Percentiles rank a stretch among this genome's conserved stretches.
Conservation (phyloP, 2,888 invertebrate species). For the Conistra vaccinii region DNA sequence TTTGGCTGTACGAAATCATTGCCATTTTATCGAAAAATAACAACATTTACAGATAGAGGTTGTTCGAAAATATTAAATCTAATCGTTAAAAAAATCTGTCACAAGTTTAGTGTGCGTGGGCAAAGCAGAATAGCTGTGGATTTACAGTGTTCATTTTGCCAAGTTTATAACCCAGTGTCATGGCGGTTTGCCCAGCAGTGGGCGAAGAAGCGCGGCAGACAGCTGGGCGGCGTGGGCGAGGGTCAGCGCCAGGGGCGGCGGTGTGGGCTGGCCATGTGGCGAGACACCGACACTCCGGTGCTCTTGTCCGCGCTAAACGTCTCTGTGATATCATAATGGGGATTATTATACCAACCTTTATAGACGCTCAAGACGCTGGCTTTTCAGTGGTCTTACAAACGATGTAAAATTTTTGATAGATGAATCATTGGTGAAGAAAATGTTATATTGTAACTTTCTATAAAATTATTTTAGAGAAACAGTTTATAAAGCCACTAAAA, state of each 20-base stretch:
- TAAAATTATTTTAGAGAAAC: not conserved
- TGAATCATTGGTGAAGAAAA: not conserved
- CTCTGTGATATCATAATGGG: slow-evolving; percentile 74
- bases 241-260: slow-evolving; percentile 88
- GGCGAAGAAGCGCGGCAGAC: slow-evolving; percentile 74
- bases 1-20: slow-evolving; percentile 11
- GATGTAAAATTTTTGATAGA: not conserved
- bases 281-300: slow-evolving; percentile 60
- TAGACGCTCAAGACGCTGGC: not conserved
- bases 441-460: not conserved
- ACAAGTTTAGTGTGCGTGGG: not conserved
- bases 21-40: slow-evolving; percentile 16
- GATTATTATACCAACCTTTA: not conserved
- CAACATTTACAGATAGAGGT: not conserved
- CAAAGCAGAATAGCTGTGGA: slow-evolving; percentile 30
- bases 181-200: slow-evolving; percentile 73
- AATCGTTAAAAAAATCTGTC: not conserved
- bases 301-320: slow-evolving; percentile 79
- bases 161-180: slow-evolving; percentile 52
- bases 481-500: slow-evolving; percentile 17
- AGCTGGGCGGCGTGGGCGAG: slow-evolving; percentile 66
- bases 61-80: not conserved
- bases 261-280: slow-evolving; percentile 80
- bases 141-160: slow-evolving; percentile 7
- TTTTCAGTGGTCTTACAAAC: slow-evolving; percentile 13